These are phyloP conservation scores for Aeoliscus strigatus DNA, from an alignment of 2,797 vertebrate species.

Conservation along the genomic window DNA sequence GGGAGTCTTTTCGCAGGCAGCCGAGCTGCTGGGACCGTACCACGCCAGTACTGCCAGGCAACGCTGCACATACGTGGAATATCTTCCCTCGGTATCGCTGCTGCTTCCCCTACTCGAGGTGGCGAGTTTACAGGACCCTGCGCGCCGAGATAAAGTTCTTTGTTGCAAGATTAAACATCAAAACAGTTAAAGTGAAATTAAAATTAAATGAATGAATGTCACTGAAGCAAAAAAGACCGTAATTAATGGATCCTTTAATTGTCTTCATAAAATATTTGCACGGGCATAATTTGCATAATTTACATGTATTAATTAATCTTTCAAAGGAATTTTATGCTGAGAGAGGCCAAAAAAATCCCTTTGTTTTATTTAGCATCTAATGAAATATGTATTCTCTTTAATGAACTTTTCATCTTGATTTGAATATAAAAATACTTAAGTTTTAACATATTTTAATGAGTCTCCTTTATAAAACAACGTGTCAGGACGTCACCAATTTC, in stretches of 20 bases:
- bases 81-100: slow-evolving; percentile 79
- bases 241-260: slow-evolving; percentile 99
- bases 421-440: slow-evolving; percentile 96
- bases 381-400: slow-evolving; percentile 99
- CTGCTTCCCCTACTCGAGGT: slow-evolving; percentile 85
- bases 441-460: slow-evolving; percentile 92
- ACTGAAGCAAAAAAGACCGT: slow-evolving; percentile 99
- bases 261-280: slow-evolving; percentile 99
- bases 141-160: slow-evolving; percentile 97
- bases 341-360: slow-evolving; percentile 99
- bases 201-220: slow-evolving; percentile 99
- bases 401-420: slow-evolving; percentile 99
- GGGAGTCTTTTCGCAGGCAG: slow-evolving; percentile 91
- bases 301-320: slow-evolving; percentile 99
- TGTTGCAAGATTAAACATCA: slow-evolving; percentile 99
- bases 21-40: slow-evolving; percentile 83
- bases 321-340: slow-evolving; percentile 99
- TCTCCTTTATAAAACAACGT: slow-evolving; percentile 61
- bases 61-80: slow-evolving; percentile 54
- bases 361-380: slow-evolving; percentile 99
- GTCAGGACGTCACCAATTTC: slow-evolving; percentile 49
- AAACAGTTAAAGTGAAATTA: slow-evolving; percentile 99
- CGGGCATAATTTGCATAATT: slow-evolving; percentile 99
- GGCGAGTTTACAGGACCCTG: slow-evolving; percentile 94
- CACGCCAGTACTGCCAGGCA: slow-evolving; percentile 86